Evolutionary conservation across 2,888 invertebrate species (phyloP).

Genomic region (Melikaiella ostensackeni): DNA sequence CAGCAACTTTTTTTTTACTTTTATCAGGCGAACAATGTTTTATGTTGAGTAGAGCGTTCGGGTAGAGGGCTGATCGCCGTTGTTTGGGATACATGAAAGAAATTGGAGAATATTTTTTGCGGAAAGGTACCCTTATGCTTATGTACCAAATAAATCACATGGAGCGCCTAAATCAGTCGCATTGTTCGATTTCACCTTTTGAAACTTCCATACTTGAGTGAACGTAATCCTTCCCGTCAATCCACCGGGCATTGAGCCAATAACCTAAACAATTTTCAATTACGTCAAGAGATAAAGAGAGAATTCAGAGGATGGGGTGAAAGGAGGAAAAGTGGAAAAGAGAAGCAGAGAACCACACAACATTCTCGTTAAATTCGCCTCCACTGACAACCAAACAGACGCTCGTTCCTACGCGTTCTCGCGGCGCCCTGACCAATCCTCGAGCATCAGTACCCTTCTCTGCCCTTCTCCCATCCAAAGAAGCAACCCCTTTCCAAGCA

Average conservation of each 20-base stretch:
- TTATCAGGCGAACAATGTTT: conserved; percentile 9
- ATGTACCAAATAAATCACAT: not conserved
- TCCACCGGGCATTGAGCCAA: conserved; percentile 36
- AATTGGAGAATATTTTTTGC: conserved; percentile 9
- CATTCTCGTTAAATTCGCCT: conserved; percentile 39
- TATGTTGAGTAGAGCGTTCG: not conserved
- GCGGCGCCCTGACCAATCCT: conserved; percentile 30
- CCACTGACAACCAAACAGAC: conserved; percentile 29
- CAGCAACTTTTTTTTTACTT: not conserved
- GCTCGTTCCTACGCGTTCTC: conserved; percentile 17
- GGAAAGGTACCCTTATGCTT: conserved; percentile 8
- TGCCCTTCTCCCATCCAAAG: conserved; percentile 27
- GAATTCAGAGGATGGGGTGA: conserved; percentile 21
- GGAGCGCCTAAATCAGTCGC: conserved; percentile 16
- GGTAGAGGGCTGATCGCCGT: not conserved
- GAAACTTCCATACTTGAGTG: conserved; percentile 28
- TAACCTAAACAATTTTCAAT: conserved; percentile 41
- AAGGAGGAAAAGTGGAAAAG: conserved; percentile 5
- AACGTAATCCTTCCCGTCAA: conserved; percentile 37
- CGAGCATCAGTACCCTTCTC: conserved; percentile 35
- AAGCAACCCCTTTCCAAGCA: conserved; percentile 32
- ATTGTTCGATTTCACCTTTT: conserved; percentile 37
- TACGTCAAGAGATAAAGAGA: conserved; percentile 43
- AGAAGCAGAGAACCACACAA: conserved; percentile 41
- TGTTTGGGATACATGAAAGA: not conserved